These are phyloP conservation scores for Gobio occitaniae DNA, from an alignment of 2,797 vertebrate species.

Conservation along the genomic window DNA sequence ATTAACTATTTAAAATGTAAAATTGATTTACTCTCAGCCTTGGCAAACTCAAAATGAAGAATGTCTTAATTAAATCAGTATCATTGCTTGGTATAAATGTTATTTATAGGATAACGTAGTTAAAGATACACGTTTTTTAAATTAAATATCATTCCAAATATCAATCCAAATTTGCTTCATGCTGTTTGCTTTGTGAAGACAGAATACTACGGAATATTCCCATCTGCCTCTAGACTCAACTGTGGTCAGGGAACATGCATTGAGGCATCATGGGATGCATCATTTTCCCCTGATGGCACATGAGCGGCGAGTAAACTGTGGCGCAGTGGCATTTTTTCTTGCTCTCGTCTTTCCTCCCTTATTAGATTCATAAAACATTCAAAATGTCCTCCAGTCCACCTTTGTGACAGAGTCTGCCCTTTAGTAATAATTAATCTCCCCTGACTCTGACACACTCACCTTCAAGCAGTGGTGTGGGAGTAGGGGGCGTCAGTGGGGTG, in stretches of 20 bases:
- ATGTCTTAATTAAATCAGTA: neutral
- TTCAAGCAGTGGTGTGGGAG: slow-evolving; percentile 40
- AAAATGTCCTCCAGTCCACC: slow-evolving; percentile 67
- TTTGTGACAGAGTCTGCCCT: slow-evolving; percentile 65
- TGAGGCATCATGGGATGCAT: slow-evolving; percentile 59
- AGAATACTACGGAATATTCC: neutral
- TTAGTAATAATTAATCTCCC: slow-evolving; percentile 77
- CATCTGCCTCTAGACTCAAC: neutral
- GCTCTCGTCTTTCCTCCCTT: slow-evolving; percentile 49
- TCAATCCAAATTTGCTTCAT: neutral
- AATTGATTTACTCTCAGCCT: neutral
- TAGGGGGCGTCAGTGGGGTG: slow-evolving; percentile 23
- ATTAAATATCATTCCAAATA: neutral
- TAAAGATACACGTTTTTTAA: neutral
- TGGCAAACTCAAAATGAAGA: neutral
- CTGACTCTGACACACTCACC: slow-evolving; percentile 56
- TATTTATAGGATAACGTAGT: neutral
- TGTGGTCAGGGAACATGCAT: neutral
- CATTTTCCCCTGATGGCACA: slow-evolving; percentile 35
- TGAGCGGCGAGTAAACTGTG: slow-evolving; percentile 12
- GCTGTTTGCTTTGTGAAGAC: neutral
- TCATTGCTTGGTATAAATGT: neutral
- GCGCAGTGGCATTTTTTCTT: slow-evolving; percentile 30
- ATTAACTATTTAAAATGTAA: neutral
- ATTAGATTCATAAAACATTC: slow-evolving; percentile 74